These are phyloP conservation scores for Bergia puertoricense DNA, from an alignment of 92 coral and sea anemone genomes.

Conservation along the genomic window DNA sequence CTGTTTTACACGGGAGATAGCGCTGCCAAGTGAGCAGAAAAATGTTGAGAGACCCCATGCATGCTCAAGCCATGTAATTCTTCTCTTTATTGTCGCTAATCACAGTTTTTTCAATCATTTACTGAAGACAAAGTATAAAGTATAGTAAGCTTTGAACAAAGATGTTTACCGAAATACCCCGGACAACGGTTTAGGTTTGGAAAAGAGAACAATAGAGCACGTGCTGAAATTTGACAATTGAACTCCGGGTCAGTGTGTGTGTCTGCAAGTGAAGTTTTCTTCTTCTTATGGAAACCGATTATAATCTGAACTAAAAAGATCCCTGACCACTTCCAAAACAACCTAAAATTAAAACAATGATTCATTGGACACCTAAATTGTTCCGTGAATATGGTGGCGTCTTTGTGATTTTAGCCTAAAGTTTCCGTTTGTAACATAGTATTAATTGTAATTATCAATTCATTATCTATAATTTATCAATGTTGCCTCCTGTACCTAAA, in stretches of 20 bases:
- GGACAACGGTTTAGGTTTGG: slow-evolving; percentile 14
- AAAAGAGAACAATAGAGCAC: slow-evolving; percentile 18
- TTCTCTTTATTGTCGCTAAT: neutral
- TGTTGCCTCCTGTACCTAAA: neutral
- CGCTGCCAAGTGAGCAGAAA: slow-evolving; percentile 13
- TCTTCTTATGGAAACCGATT: neutral
- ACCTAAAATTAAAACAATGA: neutral
- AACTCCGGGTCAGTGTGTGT: neutral
- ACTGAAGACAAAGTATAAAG: neutral
- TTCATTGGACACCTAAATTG: neutral
- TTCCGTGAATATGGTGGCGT: too few relatives aligned
- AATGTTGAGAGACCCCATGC: neutral
- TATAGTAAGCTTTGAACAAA: slow-evolving; percentile 10
- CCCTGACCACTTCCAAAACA: neutral
- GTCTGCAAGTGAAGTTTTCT: neutral
- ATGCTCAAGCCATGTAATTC: neutral
- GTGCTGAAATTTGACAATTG: slow-evolving; percentile 27
- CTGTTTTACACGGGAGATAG: neutral
- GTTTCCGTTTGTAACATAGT: neutral
- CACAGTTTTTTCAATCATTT: neutral
- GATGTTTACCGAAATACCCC: slow-evolving; percentile 11
- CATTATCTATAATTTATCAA: neutral
- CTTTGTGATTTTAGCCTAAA: too few relatives aligned
- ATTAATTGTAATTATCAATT: neutral
- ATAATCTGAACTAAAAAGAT: too few relatives aligned